phyloP scores from a whole-genome alignment of 2,113 vertebrate genomes.

The Apodemus sylvaticus region DNA sequence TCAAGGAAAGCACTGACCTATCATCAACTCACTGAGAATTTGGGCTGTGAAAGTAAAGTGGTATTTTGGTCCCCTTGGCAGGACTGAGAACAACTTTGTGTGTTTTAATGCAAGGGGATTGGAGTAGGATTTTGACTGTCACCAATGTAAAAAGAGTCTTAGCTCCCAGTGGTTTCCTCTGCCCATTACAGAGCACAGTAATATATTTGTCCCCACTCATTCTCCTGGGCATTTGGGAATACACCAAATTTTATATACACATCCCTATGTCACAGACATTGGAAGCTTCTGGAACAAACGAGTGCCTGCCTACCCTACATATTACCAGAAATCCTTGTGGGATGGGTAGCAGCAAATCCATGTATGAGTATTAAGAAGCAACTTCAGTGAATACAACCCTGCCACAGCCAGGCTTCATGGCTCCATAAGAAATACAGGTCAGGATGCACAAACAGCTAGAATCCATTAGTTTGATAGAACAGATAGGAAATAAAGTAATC shows the following conservation, averaged over 20 bases:
- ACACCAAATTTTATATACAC: neutral
- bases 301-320: neutral
- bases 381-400: neutral
- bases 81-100: neutral
- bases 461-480: neutral
- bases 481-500: neutral
- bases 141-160: too few species aligned
- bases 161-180: neutral
- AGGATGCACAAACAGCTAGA: neutral
- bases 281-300: neutral
- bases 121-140: neutral
- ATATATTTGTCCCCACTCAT: neutral
- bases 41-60: neutral
- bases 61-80: neutral
- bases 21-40: neutral
- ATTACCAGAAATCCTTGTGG: neutral
- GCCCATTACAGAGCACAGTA: neutral
- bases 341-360: neutral
- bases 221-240: neutral
- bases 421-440: neutral
- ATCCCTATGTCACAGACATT: neutral
- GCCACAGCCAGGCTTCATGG: neutral
- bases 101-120: too few species aligned
- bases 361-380: neutral
- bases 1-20: neutral